Conservation (phyloP, 2,888 invertebrate species). For the Torymus texanus region DNA sequence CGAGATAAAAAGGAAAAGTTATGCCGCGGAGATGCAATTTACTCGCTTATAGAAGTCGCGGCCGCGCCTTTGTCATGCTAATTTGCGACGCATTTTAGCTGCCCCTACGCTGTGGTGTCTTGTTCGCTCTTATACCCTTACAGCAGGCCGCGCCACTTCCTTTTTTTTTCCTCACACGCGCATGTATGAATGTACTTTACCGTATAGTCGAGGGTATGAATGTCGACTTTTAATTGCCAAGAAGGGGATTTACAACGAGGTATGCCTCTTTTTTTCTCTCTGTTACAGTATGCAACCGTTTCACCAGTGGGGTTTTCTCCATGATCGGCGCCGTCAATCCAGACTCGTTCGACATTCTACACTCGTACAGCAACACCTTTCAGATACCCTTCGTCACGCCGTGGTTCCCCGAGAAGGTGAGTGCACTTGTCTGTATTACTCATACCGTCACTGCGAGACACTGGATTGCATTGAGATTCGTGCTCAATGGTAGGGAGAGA, state of each 20-base stretch:
- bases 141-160: background rate
- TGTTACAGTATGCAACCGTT: conserved; percentile 89
- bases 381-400: conserved; percentile 96
- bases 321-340: conserved; percentile 94
- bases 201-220: too few relatives aligned
- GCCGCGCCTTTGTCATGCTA: conserved; percentile 60
- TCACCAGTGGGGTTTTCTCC: conserved; percentile 90
- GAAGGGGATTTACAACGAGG: background rate
- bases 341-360: conserved; percentile 95
- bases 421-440: conserved; percentile 38
- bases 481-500: too few relatives aligned
- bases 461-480: too few relatives aligned
- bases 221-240: conserved; percentile 19
- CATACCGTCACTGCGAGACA: too few relatives aligned
- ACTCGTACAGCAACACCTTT: conserved; percentile 95
- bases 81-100: conserved; percentile 51
- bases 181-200: too few relatives aligned
- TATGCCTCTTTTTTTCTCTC: conserved; percentile 44
- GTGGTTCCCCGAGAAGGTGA: conserved; percentile 94
- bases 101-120: background rate
- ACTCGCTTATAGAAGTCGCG: conserved; percentile 45
- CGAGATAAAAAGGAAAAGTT: conserved; percentile 40
- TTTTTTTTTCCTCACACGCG: background rate
- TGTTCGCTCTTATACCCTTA: background rate
- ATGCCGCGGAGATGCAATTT: conserved; percentile 49